A percentile compares a stretch with the other conserved stretches of the same genome.
Evolutionary conservation across 1,140 invertebrate species (phyloP).

Genomic region (Sinonovacula constricta): DNA sequence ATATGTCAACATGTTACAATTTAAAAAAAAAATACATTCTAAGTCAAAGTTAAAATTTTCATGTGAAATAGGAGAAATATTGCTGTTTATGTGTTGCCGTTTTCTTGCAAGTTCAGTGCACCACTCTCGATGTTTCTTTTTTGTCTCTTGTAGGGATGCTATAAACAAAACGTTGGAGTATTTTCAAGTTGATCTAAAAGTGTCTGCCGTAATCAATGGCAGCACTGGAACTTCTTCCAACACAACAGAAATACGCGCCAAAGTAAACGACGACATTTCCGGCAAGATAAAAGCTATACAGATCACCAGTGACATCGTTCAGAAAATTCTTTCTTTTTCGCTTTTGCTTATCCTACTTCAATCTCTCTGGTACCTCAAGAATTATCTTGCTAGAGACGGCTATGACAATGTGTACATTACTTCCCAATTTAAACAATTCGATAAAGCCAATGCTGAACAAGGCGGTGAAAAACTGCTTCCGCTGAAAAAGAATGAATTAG

Average conservation of each 20-base stretch:
- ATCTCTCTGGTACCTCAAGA: slow-evolving; percentile 38
- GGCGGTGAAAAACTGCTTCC: slow-evolving; percentile 31
- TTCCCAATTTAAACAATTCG: slow-evolving; percentile 27
- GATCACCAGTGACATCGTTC: not conserved
- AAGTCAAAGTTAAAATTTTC: not conserved
- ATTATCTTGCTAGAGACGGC: slow-evolving; percentile 45
- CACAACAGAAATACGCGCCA: slow-evolving; percentile 7
- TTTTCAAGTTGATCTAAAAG: slow-evolving; percentile 22
- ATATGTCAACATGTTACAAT: not conserved
- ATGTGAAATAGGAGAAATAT: slow-evolving; percentile 1
- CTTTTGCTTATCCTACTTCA: slow-evolving; percentile 36
- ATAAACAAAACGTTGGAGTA: slow-evolving; percentile 20
- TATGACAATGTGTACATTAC: slow-evolving; percentile 54
- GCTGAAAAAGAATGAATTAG: slow-evolving; percentile 42
- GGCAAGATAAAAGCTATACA: slow-evolving; percentile 9
- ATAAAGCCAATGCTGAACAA: slow-evolving; percentile 11
- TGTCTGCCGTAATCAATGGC: not conserved
- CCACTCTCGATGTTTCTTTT: not conserved
- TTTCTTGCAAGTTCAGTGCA: not conserved
- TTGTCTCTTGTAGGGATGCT: slow-evolving; percentile 7
- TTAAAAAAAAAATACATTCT: not conserved
- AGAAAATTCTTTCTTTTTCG: slow-evolving; percentile 28
- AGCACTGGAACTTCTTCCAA: slow-evolving; percentile 2
- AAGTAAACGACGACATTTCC: slow-evolving; percentile 25
- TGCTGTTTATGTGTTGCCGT: not conserved